Percentiles rank a stretch among this genome's conserved stretches.
Evolutionary conservation across 2,888 invertebrate genomes (phyloP).

Genomic region (Metacarcinus magister): DNA sequence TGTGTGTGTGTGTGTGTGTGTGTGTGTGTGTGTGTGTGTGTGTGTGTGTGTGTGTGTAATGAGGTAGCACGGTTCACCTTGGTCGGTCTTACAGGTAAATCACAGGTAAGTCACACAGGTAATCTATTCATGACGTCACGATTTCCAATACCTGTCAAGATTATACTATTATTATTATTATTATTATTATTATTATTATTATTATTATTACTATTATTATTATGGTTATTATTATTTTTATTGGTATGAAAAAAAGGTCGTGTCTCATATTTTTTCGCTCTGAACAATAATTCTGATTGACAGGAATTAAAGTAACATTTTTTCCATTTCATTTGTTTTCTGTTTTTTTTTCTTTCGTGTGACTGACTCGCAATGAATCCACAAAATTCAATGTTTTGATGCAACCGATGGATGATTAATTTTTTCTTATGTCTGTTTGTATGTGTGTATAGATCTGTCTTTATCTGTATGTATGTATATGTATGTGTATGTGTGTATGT

Average conservation of each 20-base stretch:
- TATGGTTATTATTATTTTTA: conserved; percentile 19
- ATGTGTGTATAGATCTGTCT: neutral
- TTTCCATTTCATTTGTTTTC: neutral
- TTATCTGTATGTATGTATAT: neutral
- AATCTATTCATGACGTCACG: neutral
- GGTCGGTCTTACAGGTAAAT: neutral
- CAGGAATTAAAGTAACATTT: conserved; percentile 29
- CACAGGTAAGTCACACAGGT: conserved; percentile 34
- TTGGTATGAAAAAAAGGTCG: neutral
- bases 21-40: conserved; percentile 14
- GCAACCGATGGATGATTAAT: neutral
- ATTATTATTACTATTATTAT: conserved; percentile 27
- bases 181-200: neutral
- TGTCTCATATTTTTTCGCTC: neutral
- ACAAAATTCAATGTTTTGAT: conserved; percentile 1
- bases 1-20: neutral
- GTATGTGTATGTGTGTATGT: neutral
- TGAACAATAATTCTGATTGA: conserved; percentile 21
- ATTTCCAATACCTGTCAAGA: neutral
- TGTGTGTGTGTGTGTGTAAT: conserved; percentile 36
- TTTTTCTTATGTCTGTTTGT: neutral
- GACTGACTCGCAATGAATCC: neutral
- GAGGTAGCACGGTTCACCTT: conserved; percentile 15
- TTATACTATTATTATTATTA: neutral
- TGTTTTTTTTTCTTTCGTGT: neutral